Base-by-base conservation (phyloP, 2,113 vertebrate species). In the Eulemur rufifrons region DNA sequence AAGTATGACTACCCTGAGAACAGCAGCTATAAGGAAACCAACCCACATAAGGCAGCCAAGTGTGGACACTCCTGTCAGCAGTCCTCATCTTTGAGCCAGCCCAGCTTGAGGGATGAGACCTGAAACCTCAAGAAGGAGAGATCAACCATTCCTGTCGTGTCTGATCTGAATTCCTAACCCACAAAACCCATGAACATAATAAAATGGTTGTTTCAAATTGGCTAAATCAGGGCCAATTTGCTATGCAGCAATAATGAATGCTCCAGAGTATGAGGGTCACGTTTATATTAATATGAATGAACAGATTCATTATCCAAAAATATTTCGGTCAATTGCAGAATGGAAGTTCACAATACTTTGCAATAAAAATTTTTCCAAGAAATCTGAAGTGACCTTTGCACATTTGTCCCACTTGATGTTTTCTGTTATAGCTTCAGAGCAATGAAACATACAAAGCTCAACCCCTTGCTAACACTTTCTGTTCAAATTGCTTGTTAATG, bases 161-260 rank as follows among this genome's bases (percentile, higher is more conserved):
- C 37, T 32, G 17, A 8, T 74, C 45, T 68, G n/a, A 93, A 50
- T 52, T 73, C 23, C 66, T 63, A 15, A 89, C 47, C 71, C 81
- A 89, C n/a, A 89, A 86, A 93, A 93, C 12, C 52, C 56, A 59
- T 37, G 52, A 71, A 29, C 45, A 64, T 47, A 80, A 50, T 52
- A 68, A 91, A 95, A 92, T 32, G 18, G 29, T 91, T 83, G 39
- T 90, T 95, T 92, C 80, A 71, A 86, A 54, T 77, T 77, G 76
- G 81, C 34, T 76, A 77, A 86, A 77, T 86, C 34, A 86, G 61
- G 81, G 37, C 42, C 61, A 50, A 10, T 29, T 61, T 68, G 8
- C 54, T 61, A 68, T 9, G 17, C 4, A 54, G 54, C 39, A 95
- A 45, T 23, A 82, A 42, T 64, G 86, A 87, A 50, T 68, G 6